Conservation (phyloP, 1,140 invertebrate species). For the Charaxes varanes region DNA sequence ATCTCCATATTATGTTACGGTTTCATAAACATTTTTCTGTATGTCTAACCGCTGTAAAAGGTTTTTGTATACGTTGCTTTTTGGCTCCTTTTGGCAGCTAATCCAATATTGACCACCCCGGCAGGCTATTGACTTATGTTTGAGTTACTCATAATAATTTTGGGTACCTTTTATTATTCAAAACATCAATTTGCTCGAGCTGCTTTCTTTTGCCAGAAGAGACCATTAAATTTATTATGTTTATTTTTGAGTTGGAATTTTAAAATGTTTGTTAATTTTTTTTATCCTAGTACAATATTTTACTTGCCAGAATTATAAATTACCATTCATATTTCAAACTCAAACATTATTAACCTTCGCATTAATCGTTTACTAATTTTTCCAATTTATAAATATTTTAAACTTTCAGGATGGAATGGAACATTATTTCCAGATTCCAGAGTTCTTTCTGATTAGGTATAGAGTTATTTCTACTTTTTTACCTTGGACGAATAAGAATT, state of each 20-base stretch:
- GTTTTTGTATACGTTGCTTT: constrained; percentile 74
- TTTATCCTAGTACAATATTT: background rate
- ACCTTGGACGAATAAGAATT: no score
- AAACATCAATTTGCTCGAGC: constrained; percentile 67
- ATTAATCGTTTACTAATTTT: no score
- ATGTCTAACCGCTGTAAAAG: constrained; percentile 69
- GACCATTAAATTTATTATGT: constrained; percentile 48
- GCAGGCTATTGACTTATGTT: constrained; percentile 72
- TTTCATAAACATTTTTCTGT: constrained; percentile 71
- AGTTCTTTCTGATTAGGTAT: no score
- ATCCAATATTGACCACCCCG: constrained; percentile 72
- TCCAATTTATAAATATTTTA: no score
- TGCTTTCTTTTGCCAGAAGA: constrained; percentile 46
- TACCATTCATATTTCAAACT: no score
- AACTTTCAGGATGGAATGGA: no score
- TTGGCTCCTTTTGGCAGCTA: constrained; percentile 71
- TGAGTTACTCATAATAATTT: constrained; percentile 70
- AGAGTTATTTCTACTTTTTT: no score
- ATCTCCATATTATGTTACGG: constrained; percentile 32
- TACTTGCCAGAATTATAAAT: background rate
- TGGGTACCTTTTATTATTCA: constrained; percentile 71
- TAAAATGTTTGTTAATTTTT: constrained; percentile 1
- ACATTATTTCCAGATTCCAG: no score
- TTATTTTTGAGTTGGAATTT: constrained; percentile 27
- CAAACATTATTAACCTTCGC: no score